phyloP scores from a whole-genome alignment of 2,113 vertebrate species.

The Halichoeres trimaculatus region DNA sequence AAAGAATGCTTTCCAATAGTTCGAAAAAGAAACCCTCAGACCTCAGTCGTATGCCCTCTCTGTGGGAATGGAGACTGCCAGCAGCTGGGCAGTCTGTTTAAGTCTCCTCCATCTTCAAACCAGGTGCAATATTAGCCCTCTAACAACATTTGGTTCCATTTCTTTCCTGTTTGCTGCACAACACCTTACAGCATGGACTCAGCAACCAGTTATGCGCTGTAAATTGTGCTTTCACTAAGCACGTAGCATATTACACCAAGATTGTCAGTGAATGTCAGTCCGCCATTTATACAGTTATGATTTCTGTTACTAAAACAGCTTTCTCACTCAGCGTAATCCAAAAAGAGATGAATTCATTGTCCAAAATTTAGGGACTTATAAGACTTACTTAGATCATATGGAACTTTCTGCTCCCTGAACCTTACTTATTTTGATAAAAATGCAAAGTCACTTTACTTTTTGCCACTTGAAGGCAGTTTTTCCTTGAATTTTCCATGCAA shows the following conservation, averaged over 20 bases:
- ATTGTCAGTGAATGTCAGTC: too few relatives aligned
- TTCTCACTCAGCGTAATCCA: too few relatives aligned
- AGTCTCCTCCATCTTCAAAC: constrained; percentile 5
- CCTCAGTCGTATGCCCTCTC: background rate
- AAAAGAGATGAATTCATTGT: too few relatives aligned
- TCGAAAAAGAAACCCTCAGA: background rate
- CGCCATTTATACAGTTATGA: too few relatives aligned
- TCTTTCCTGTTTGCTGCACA: too few relatives aligned
- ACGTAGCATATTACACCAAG: too few relatives aligned
- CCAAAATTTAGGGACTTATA: background rate
- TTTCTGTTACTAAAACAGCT: too few relatives aligned
- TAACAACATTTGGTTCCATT: too few relatives aligned
- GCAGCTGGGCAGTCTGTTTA: background rate
- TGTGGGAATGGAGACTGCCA: background rate
- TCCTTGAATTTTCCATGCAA: background rate
- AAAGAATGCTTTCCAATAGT: background rate
- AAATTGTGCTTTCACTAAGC: too few relatives aligned
- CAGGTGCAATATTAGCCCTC: too few relatives aligned
- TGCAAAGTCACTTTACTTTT: background rate
- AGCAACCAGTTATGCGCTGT: too few relatives aligned
- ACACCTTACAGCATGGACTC: too few relatives aligned
- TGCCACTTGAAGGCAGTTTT: background rate
- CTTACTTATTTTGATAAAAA: background rate
- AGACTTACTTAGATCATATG: background rate
- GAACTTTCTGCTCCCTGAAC: background rate